Percentiles rank a stretch among this genome's conserved stretches.
Evolutionary conservation across 2,797 vertebrate genomes (phyloP).

Genomic region (Erethizon dorsatum): DNA sequence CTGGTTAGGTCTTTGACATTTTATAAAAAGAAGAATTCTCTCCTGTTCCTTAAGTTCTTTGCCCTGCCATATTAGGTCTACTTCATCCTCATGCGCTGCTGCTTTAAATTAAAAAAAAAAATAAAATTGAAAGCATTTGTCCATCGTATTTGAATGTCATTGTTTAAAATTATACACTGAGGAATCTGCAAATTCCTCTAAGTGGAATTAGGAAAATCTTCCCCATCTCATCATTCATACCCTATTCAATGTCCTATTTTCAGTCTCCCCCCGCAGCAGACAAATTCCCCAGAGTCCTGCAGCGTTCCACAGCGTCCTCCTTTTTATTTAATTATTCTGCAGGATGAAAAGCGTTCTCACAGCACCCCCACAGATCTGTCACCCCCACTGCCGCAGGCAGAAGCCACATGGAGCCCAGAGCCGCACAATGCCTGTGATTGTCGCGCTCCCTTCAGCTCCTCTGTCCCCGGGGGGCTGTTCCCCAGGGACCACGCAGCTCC

Average conservation of each 20-base stretch:
- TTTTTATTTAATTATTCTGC: slow-evolving; percentile 81
- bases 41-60: neutral
- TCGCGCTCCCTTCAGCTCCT: slow-evolving; percentile 28
- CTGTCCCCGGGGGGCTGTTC: neutral
- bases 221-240: slow-evolving; percentile 32
- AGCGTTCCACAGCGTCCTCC: slow-evolving; percentile 72
- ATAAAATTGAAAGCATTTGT: neutral
- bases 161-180: slow-evolving; percentile 62
- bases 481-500: neutral
- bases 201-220: slow-evolving; percentile 68
- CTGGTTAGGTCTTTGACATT: slow-evolving; percentile 8
- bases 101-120: slow-evolving; percentile 20
- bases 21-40: slow-evolving; percentile 56
- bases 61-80: neutral
- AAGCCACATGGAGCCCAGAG: slow-evolving; percentile 57
- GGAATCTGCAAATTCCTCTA: slow-evolving; percentile 67
- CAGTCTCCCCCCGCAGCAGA: slow-evolving; percentile 65
- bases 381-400: slow-evolving; percentile 55
- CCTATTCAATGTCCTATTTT: slow-evolving; percentile 72
- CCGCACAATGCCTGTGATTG: slow-evolving; percentile 77
- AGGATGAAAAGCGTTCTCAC: slow-evolving; percentile 84
- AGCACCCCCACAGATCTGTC: slow-evolving; percentile 81
- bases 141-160: slow-evolving; percentile 38
- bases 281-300: slow-evolving; percentile 76
- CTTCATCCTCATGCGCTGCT: neutral